Base-by-base conservation (phyloP, 2,888 invertebrate genomes). In the Dusona sp. region DNA sequence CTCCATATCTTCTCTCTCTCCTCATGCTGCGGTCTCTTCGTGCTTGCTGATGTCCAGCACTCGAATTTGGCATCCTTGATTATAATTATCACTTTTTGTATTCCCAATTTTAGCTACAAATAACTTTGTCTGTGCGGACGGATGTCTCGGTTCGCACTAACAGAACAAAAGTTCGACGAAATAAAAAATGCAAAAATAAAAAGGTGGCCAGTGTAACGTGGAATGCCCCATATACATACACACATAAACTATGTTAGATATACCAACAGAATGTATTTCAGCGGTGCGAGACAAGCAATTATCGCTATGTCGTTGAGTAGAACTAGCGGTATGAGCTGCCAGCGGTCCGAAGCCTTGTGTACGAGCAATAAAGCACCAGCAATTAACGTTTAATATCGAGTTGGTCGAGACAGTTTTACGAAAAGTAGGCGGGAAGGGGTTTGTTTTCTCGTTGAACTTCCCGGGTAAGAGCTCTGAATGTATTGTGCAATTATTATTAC, bases 311-410 rank as follows among this genome's bases (percentile, higher is more conserved):
- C 73, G 51, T 51, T 48, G 80, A 72, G 82, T 61, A 73, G 73
- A 33, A 61, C 74, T 61, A 78, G 54, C 57, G 67, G 81, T 67
- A 72, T 33, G 72, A 77, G 73, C 73, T 68, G 78, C 65, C 72
- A 68, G 85, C 68, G 78, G 78, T 77, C 67, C 74, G 65, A 33
- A 78, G 82, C 19, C 73, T 79, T 45, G 68, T 81, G 73, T 77
- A 81, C 84, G 72, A 57, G 74, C 79, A 45, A 85, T 85, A 85
- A 85, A 85, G 82, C 79, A 86, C 79, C 75, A 83, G 79, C 83
- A 86, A 86, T 83, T 84, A 79, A 80, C 86, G 86, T 83, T 83
- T 83, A 86, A 86, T 77, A 77, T 80, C 77, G 48, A 67, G 68
- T 79, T 79, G 83, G 79, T 65, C 61, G 86, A 83, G 86, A 83